A percentile compares a stretch with the other conserved stretches of the same genome.
Conservation (phyloP, 2,888 invertebrate genomes). For the Mesorhabditis belari region DNA sequence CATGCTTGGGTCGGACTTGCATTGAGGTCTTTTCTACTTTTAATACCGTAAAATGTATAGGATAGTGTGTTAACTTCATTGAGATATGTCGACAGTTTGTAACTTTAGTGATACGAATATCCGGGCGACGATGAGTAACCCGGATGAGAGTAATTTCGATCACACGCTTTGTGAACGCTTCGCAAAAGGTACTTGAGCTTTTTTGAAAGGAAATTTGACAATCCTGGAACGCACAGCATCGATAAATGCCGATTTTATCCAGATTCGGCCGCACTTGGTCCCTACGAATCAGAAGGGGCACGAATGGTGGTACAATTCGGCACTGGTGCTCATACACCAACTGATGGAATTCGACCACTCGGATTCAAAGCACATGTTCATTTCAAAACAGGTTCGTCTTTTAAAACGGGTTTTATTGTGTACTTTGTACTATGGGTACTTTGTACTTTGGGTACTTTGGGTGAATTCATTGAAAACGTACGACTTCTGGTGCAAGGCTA, state of each 20-base stretch:
- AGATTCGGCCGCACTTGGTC: constrained; percentile 30
- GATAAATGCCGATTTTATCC: background rate
- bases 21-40: constrained; percentile 5
- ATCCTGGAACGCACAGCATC: too few relatives aligned
- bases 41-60: too few relatives aligned
- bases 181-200: constrained; percentile 1
- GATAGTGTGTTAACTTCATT: too few relatives aligned
- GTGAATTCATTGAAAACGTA: too few relatives aligned
- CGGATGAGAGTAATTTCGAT: constrained; percentile 47
- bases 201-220: background rate
- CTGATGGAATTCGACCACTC: constrained; percentile 24
- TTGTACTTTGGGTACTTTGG: too few relatives aligned
- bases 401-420: too few relatives aligned
- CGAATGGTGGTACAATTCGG: constrained; percentile 55
- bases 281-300: constrained; percentile 41
- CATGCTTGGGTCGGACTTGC: constrained; percentile 45
- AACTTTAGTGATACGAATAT: constrained; percentile 35
- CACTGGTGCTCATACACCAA: constrained; percentile 36
- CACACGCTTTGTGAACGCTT: constrained; percentile 41
- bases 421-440: too few relatives aligned
- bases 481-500: too few relatives aligned
- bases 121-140: constrained; percentile 28
- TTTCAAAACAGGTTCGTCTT: constrained; percentile 56
- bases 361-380: constrained; percentile 55
- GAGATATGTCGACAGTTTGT: too few relatives aligned